Base-by-base conservation (phyloP, 2,797 vertebrate genomes). In the Melanotaenia boesemani region DNA sequence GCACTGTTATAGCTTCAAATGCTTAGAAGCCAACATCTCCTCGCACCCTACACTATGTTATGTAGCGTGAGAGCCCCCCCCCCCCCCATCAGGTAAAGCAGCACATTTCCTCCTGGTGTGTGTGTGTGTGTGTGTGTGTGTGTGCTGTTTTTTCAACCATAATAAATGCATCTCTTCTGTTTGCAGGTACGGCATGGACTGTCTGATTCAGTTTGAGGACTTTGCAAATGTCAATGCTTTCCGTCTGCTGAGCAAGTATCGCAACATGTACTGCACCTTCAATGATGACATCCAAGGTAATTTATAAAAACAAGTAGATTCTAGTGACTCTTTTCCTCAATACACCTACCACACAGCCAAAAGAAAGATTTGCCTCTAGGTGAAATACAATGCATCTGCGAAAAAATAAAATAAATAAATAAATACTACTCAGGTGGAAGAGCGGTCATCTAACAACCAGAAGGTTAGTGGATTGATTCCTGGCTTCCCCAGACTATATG, bases 201-300 rank as follows among this genome's bases (percentile, higher is more conserved):
- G 98, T 85, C 96, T 99, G 69, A 98, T 99, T 89, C 98, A 99
- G 50, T 99, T 98, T 94, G 98, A 99, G 88, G 98, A 99, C 90
- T 99, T 99, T 93, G 98, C 97, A 79, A 99, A 99, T 58, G 46
- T 89, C 52, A 99, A 99, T 65, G 98, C 98, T 72, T 99, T 99
- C 93, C 96, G 96, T 56, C 96, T 99, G 67, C 95, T 99, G 83
- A 93, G 91, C 74, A 98, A 97, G 84, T 99, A 99, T 82, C 95
- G 96, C 73, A 95, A 97, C 88, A 91, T 93, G 64, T 99, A 97
- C 82, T 99, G 98, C 92, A 99, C 97, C 2, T 99, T 99, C 93
- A 99, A 99, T 39, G 98, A 99, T 74, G 98, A 99, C 88, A 99
- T 99, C 88, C 98, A 99, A 97, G 98, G 98, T 95, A 88, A 75